A percentile compares a stretch with the other conserved stretches of the same genome.
Conservation (phyloP, 2,888 invertebrate genomes). For the Archips crataeganus region DNA sequence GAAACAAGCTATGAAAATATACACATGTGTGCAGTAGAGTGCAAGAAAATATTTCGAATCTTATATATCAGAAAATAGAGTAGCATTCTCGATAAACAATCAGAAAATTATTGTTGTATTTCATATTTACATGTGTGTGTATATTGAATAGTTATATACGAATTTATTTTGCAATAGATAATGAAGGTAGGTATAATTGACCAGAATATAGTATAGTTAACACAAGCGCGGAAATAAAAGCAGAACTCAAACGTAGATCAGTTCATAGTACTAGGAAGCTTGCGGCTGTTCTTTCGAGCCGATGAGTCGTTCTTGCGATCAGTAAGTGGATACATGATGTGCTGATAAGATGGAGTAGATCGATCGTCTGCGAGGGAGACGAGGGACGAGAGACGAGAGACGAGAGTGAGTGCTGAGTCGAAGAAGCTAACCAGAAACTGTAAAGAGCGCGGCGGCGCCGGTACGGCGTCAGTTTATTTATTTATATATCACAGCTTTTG, state of each 20-base stretch:
- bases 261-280: conserved; percentile 32
- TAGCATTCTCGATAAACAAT: conserved; percentile 77
- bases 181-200: conserved; percentile 69
- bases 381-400: conserved; percentile 22
- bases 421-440: conserved; percentile 68
- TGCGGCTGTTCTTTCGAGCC: conserved; percentile 45
- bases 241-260: conserved; percentile 28
- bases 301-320: conserved; percentile 47
- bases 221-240: conserved; percentile 40
- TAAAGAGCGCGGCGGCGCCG: conserved; percentile 67
- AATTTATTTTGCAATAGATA: conserved; percentile 56
- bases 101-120: conserved; percentile 75
- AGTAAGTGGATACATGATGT: conserved; percentile 76
- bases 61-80: conserved; percentile 78
- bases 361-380: conserved; percentile 30
- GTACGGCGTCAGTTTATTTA: conserved; percentile 76
- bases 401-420: conserved; percentile 45
- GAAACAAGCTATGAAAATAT: conserved; percentile 82
- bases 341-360: conserved; percentile 59
- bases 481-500: conserved; percentile 86
- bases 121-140: conserved; percentile 77
- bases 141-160: conserved; percentile 72
- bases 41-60: conserved; percentile 75
- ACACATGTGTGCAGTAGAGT: conserved; percentile 72
- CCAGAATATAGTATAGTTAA: conserved; percentile 54